These are phyloP conservation scores for Platorchestia sp. DNA, from an alignment of 1,140 invertebrate species.

Conservation along the genomic window DNA sequence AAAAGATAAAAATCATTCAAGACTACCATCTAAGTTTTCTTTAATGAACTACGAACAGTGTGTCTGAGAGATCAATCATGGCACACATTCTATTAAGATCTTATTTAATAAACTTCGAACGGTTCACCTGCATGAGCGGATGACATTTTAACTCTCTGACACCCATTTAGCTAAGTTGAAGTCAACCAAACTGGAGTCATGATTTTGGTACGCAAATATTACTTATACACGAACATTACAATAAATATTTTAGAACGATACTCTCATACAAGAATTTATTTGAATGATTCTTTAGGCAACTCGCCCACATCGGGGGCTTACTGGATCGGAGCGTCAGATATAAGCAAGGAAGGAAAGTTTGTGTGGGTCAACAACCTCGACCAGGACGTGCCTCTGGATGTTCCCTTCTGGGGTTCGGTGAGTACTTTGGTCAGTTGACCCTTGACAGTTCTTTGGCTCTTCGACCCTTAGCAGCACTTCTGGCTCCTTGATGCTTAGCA, in stretches of 20 bases:
- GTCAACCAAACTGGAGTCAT: neutral
- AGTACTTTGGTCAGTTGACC: too few relatives aligned
- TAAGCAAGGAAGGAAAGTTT: neutral
- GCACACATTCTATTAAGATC: neutral
- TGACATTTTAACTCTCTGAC: neutral
- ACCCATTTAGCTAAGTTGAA: neutral
- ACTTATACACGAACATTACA: too few relatives aligned
- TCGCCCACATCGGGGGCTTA: neutral
- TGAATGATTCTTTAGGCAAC: neutral
- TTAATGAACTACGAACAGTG: too few relatives aligned
- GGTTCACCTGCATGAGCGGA: neutral
- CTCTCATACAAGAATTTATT: neutral
- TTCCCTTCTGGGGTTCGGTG: slow-evolving; percentile 6
- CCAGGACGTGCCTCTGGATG: neutral
- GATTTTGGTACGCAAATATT: too few relatives aligned
- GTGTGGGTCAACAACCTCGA: neutral
- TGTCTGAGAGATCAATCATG: neutral
- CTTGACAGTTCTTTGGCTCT: too few relatives aligned
- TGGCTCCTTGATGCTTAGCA: too few relatives aligned
- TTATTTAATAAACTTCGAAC: neutral
- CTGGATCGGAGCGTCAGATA: neutral
- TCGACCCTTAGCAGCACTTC: too few relatives aligned
- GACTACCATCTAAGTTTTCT: too few relatives aligned
- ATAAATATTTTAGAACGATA: too few relatives aligned
- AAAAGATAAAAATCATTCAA: too few relatives aligned